These are phyloP conservation scores for Ciconia nigra DNA, from an alignment of 2,797 vertebrate species.

Conservation along the genomic window DNA sequence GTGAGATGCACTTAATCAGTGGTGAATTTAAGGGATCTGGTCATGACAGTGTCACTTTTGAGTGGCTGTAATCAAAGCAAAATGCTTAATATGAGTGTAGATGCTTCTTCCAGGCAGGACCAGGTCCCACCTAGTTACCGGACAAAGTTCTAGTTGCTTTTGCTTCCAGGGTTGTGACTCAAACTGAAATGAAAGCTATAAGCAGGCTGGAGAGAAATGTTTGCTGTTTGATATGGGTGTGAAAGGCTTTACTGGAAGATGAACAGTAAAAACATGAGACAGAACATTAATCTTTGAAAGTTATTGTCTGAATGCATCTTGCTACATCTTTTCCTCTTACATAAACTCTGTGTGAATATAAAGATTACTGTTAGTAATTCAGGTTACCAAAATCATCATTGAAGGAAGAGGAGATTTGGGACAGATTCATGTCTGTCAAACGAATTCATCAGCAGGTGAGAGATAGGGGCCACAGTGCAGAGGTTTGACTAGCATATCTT, in stretches of 20 bases:
- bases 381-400: not conserved
- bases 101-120: not conserved
- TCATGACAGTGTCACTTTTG: not conserved
- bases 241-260: not conserved
- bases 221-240: not conserved
- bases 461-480: not conserved
- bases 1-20: not conserved
- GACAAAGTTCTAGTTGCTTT: not conserved
- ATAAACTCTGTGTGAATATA: not conserved
- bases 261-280: not conserved
- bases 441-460: not conserved
- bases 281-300: not conserved
- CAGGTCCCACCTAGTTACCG: not conserved
- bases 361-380: not conserved
- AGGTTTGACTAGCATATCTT: not conserved
- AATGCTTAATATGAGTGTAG: not conserved
- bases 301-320: not conserved
- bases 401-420: not conserved
- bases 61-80: not conserved
- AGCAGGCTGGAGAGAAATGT: not conserved
- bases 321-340: not conserved
- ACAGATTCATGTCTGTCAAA: not conserved
- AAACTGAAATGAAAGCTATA: not conserved
- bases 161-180: not conserved
- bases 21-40: not conserved